Percentiles rank a stretch among this genome's conserved stretches.
Conservation (phyloP, 1,140 invertebrate genomes). For the Meloidogyne floridensis region DNA sequence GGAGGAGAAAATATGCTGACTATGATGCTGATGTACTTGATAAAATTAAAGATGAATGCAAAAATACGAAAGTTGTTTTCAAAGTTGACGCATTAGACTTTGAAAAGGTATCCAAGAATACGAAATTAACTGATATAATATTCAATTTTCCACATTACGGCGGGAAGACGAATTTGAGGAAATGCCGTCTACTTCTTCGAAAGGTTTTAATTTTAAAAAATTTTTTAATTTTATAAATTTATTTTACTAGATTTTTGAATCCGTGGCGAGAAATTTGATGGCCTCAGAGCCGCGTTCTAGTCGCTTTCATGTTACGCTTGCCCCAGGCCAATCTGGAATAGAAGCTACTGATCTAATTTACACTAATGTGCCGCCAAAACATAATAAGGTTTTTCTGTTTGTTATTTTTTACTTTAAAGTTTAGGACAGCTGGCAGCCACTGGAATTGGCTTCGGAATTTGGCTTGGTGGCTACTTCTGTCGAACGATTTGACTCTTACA, state of each 20-base stretch:
- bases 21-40: not conserved
- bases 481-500: not conserved
- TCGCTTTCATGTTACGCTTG: not conserved
- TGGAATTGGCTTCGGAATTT: not conserved
- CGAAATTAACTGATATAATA: not conserved
- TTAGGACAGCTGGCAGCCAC: not conserved
- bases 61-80: conserved; percentile 4
- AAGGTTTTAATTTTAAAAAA: not conserved
- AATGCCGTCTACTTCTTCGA: not conserved
- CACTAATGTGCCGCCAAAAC: not conserved
- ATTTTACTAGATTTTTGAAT: not conserved
- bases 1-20: not conserved
- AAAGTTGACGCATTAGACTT: conserved; percentile 3
- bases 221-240: not conserved
- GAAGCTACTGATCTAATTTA: not conserved
- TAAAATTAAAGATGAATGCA: not conserved
- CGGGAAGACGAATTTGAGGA: not conserved
- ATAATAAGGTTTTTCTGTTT: not conserved
- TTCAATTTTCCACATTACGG: conserved; percentile 1
- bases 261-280: not conserved
- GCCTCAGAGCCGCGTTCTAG: not conserved
- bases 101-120: not conserved
- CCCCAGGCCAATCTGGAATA: not conserved
- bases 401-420: too few species aligned
- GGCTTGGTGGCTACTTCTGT: not conserved